phyloP scores from a whole-genome alignment of 2,797 vertebrate species.

The Hippocampus kuda region DNA sequence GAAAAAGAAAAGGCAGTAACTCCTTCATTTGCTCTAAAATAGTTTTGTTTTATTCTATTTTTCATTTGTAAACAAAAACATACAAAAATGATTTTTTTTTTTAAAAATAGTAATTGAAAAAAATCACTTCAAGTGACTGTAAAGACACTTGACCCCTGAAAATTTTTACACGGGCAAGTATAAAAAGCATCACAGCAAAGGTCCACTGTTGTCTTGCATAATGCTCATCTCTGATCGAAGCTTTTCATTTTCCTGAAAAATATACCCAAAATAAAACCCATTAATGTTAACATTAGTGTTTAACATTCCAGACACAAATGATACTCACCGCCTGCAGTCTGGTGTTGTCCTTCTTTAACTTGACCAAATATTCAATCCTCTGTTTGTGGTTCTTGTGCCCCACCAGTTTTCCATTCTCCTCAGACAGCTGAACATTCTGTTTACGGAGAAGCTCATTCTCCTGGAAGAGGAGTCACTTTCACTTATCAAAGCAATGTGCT shows the following conservation, averaged over 20 bases:
- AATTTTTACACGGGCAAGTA: neutral
- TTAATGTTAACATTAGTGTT: neutral
- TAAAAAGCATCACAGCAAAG: constrained; percentile 19
- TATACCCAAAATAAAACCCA: constrained; percentile 7
- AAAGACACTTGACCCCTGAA: neutral
- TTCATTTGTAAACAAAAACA: neutral
- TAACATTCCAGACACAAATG: neutral
- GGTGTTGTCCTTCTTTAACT: constrained; percentile 84
- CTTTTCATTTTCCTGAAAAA: constrained; percentile 59
- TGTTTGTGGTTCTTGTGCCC: constrained; percentile 92
- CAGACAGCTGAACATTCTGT: constrained; percentile 75
- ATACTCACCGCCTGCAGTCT: constrained; percentile 77
- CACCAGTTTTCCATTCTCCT: constrained; percentile 90
- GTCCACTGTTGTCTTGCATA: constrained; percentile 31
- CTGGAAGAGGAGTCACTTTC: constrained; percentile 50
- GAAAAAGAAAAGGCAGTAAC: too few relatives aligned
- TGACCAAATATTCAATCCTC: constrained; percentile 91
- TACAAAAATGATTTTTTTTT: neutral
- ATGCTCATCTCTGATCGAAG: constrained; percentile 48
- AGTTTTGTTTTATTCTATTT: neutral
- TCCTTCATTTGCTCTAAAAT: neutral
- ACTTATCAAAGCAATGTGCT: neutral
- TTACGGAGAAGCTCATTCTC: constrained; percentile 78
- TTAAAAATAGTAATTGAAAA: neutral
- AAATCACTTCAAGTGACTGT: neutral